Base-by-base conservation (phyloP, 2,888 invertebrate genomes). In the Siphonodentalium dalli region DNA sequence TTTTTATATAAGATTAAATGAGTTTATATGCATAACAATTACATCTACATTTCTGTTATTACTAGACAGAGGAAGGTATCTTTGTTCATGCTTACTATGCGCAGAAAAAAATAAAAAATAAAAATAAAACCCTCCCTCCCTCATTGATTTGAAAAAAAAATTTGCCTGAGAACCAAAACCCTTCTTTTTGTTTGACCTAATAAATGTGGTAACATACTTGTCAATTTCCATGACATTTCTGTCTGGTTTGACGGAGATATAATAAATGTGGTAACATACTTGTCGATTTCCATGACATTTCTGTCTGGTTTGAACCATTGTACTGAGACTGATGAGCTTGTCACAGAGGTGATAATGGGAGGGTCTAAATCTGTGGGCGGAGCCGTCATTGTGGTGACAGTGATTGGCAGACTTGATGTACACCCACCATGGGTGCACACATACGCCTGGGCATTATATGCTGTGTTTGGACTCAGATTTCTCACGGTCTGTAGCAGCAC, bases 351-450 rank as follows among this genome's bases (percentile, higher is more conserved):
- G 8, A 72, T 57, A 8, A 31, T 41, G 45, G 71, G 58, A 28
- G 66, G 61, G 35, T 64, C 63, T 49, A 74, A 65, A 9, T 74
- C 75, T 9, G 57, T 51, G 3, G 77, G 77, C 58, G 51, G 58
- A 34, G 71, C 72, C 11, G 67, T 52, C 26, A 55, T 54, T 28
- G 77, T 77, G 43, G 48, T 58, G 27, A 58, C 61, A 5, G 56
- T 40, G 8, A 65, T 49, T 2, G 55, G 52, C 27, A 56, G 56
- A 60, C 75, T 75, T 55, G 59, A 62, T 15, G 65, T 66, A 61
- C 77, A 77, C 3, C 75, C 77, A 4, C 67, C 74, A 21, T 59
- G 60, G 9, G 75, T 77, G 54, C 77, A 77, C 6, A 68, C 74
- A 54, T 67, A 66, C 6, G 65, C 65, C 38, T 61, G 63, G 24